phyloP scores from a whole-genome alignment of 2,797 vertebrate species.

The Hyperoplus immaculatus region DNA sequence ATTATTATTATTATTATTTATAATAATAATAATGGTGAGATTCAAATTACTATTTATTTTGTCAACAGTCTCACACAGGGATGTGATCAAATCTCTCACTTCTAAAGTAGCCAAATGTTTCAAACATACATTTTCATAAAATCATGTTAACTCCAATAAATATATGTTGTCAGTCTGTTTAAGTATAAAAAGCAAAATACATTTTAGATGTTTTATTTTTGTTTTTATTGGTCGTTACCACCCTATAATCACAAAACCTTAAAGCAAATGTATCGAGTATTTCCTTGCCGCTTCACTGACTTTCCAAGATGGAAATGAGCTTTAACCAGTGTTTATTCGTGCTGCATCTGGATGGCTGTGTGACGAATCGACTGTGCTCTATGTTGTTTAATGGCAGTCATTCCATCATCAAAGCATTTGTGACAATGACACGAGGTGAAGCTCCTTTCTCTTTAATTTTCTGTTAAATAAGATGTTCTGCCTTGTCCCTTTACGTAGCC shows the following conservation, averaged over 20 bases:
- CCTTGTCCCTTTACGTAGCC: neutral
- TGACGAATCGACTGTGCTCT: neutral
- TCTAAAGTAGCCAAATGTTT: neutral
- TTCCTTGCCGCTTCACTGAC: neutral
- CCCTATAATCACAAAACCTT: neutral
- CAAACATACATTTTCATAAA: neutral
- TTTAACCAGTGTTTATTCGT: neutral
- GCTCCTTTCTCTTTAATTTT: neutral
- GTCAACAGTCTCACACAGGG: neutral
- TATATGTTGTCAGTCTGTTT: neutral
- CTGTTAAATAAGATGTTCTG: neutral
- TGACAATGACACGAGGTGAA: neutral
- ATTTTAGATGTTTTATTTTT: neutral
- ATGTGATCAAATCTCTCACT: neutral
- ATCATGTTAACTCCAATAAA: neutral
- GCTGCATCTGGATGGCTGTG: neutral
- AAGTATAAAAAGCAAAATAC: neutral
- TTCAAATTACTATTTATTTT: neutral
- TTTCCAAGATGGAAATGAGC: constrained; percentile 1
- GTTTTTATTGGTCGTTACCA: neutral
- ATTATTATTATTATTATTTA: too few species aligned
- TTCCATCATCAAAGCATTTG: neutral
- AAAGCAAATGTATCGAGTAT: neutral
- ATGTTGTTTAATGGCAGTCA: constrained; percentile 1
- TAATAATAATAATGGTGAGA: too few species aligned